These are phyloP conservation scores for Drosophila repleta DNA, from an alignment of 1,140 invertebrate genomes.

Conservation along the genomic window DNA sequence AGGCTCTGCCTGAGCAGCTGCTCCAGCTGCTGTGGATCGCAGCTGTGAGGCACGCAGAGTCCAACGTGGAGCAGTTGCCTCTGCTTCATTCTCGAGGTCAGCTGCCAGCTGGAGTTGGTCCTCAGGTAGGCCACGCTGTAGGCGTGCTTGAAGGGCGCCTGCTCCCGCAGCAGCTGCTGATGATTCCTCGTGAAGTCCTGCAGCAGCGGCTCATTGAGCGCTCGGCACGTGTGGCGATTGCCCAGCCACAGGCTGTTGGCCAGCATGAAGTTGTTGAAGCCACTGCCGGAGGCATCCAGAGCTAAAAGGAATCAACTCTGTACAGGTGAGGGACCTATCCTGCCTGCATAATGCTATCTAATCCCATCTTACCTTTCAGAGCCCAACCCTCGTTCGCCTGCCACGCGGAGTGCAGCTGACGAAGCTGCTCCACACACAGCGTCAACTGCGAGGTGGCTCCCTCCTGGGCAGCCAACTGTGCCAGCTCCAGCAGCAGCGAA, in stretches of 20 bases:
- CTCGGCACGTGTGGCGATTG: constrained; percentile 42
- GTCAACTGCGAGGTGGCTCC: neutral
- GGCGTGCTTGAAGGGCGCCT: constrained; percentile 35
- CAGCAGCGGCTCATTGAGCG: constrained; percentile 24
- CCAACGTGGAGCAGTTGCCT: constrained; percentile 47
- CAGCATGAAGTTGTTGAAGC: constrained; percentile 43
- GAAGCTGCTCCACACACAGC: constrained; percentile 34
- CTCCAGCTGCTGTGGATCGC: constrained; percentile 29
- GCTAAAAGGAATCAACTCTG: constrained; percentile 21
- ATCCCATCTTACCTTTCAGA: constrained; percentile 39
- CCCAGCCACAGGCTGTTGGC: constrained; percentile 54
- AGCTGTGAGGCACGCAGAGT: constrained; percentile 47
- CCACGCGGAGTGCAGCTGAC: constrained; percentile 14
- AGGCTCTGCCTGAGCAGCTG: constrained; percentile 21
- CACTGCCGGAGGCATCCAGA: constrained; percentile 54
- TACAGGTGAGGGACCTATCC: neutral
- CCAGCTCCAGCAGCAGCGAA: constrained; percentile 37
- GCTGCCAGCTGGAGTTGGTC: constrained; percentile 34
- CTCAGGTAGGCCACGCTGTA: constrained; percentile 51
- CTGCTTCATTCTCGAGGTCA: neutral
- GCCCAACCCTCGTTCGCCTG: constrained; percentile 37
- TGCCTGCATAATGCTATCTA: neutral
- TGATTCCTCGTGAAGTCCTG: neutral
- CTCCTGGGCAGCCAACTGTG: constrained; percentile 5
- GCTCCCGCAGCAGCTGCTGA: neutral